Base-by-base conservation (phyloP, 2,113 vertebrate species). In the Vireo altiloquus region DNA sequence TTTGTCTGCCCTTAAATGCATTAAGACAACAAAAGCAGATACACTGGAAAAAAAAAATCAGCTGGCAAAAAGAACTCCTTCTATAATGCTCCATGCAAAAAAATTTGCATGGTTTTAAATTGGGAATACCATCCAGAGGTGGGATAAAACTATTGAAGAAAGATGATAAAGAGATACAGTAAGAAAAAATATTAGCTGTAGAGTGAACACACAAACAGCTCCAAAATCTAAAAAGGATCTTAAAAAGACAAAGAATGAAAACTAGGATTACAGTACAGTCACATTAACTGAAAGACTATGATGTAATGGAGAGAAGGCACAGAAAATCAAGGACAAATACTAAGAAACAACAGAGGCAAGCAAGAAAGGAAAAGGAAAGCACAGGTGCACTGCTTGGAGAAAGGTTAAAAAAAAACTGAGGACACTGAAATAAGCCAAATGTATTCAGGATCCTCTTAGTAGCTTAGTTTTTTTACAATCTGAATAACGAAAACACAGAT, bases 211-310 rank as follows among this genome's bases (percentile, higher is more conserved):
- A 30, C 28, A 17, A 59, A 54, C 22, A 85, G 27, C 20, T 49
- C 15, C 14, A 64, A 79, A 85, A 64, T 47, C 21, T 79, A 71
- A 82, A 75, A 39, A 0, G 2, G 10, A 22, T 47, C 13, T 39
- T 47, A 28, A 63, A 84, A 93, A 15, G 2, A 28, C 27, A 3
- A 49, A 50, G 30, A 47, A 70, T 57, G 9, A 74, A 59, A 44
- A 22, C 10, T 22, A 52, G 72, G 9, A 60, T 60, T 80, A 54
- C 28, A 76, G 21, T 16, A 59, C 18, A 52, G 28, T 35, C n/a
- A 37, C 13, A 25, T 13, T 25, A 28, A 3, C 1, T 4, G 20
- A 56, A 71, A 50, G 12, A 63, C 5, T 5, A 0, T 2, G 6
- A 3, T 27, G 17, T 18, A 80, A 14, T 6, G 13, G 53, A 33